Evolutionary conservation across 2,797 vertebrate genomes (phyloP), one percentile per base, ranked within the genome.

Genomic region (Rhinophrynus dorsalis): DNA sequence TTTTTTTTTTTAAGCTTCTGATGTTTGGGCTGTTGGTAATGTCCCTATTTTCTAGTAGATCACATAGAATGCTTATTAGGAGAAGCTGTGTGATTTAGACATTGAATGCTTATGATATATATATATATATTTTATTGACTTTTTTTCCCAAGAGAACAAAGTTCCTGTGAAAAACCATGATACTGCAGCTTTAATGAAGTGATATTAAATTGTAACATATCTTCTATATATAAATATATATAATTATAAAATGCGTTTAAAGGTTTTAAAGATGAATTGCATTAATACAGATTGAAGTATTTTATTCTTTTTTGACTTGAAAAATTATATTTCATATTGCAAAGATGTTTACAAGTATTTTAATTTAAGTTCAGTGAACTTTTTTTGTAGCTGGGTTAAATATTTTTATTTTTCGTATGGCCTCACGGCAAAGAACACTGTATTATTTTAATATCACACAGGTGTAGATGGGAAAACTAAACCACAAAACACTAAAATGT

Each of bases 321-420:
- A 97, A 71, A 92, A 95, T 94, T 97, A 96, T 97, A 97, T 98
- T 98, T 98, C 94, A 92, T 97, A 97, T 96, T 92, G 92, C 95
- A 95, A 96, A 96, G 93, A 97, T 98, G 95, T 98, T 98, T 98
- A 97, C 95, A 96, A 90, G 94, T 96, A 95, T 96, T 96, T 97
- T 96, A 94, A 98, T 96, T 98, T 98, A 95, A 97, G 95, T 97
- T 98, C 94, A 96, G 94, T 97, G 94, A 97, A 97, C 95, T 94
- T 95, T 88, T 72, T 98, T 98, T 97, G 94, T 97, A 95, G 94
- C 95, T 96, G 94, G 93, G 93, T 95, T 95, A 92, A 95, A 94
- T 90, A 92, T 89, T 91, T 95, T 96, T 94, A 94, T 96, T 96
- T 94, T 92, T 95, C 92, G 92, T 94, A 96, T 87, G 90, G 93